These are phyloP conservation scores for Hippoglossus hippoglossus DNA, from an alignment of 2,797 vertebrate species.

Conservation along the genomic window DNA sequence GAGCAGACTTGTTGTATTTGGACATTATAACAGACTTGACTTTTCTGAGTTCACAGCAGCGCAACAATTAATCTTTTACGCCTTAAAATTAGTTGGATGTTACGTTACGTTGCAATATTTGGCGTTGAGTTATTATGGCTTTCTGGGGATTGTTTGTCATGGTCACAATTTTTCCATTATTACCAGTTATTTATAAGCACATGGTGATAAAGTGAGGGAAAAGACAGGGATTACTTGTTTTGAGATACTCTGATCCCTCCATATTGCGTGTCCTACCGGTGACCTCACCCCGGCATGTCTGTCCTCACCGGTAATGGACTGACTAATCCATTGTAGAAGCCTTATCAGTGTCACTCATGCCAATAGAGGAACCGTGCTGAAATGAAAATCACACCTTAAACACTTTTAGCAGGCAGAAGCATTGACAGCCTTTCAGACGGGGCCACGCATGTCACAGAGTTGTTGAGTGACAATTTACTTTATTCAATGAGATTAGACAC, in stretches of 20 bases:
- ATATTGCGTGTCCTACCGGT: constrained; percentile 7
- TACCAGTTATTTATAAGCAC: background rate
- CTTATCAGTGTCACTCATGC: constrained; percentile 16
- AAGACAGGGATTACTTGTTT: constrained; percentile 15
- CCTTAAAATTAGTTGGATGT: constrained; percentile 1
- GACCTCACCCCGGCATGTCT: constrained; percentile 35
- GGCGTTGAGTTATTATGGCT: background rate
- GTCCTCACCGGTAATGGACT: constrained; percentile 45
- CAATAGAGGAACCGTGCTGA: constrained; percentile 22
- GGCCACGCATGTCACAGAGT: background rate
- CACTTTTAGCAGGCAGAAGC: constrained; percentile 3
- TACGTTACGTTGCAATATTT: background rate
- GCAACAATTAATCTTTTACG: constrained; percentile 9
- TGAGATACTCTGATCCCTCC: constrained; percentile 21
- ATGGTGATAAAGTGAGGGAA: constrained; percentile 16
- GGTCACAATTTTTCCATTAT: background rate
- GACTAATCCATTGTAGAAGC: constrained; percentile 42
- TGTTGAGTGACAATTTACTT: constrained; percentile 3
- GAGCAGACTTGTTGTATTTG: constrained; percentile 46
- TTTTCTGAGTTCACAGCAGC: constrained; percentile 22
- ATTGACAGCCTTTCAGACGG: background rate
- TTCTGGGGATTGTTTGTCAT: constrained; percentile 9
- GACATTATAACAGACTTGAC: constrained; percentile 20
- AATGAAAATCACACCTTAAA: constrained; percentile 34
- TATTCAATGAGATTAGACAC: background rate